Evolutionary conservation across 2,113 vertebrate species (phyloP).

Genomic region (Nansenia antarctica): DNA sequence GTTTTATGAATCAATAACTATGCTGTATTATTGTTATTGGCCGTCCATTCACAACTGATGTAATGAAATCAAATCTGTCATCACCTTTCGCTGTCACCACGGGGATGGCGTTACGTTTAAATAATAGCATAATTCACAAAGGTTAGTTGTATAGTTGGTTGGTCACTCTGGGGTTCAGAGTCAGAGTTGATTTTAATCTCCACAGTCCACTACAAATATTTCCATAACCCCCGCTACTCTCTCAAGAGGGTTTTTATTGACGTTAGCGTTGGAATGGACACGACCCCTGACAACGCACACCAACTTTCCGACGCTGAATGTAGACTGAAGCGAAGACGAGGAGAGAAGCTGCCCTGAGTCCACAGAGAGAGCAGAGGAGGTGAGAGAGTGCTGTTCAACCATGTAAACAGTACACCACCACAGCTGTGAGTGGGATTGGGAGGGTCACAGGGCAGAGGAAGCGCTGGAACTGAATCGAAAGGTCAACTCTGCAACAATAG

Average conservation of each 20-base stretch:
- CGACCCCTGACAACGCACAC: too few relatives aligned
- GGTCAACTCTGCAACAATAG: not conserved
- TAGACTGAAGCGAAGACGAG: too few relatives aligned
- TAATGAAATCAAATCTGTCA: not conserved
- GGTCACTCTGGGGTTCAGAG: conserved; percentile 39
- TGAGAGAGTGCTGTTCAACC: not conserved
- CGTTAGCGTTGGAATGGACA: too few relatives aligned
- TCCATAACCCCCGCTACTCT: too few relatives aligned
- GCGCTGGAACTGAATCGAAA: not conserved
- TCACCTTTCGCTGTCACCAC: conserved; percentile 18
- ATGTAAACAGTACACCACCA: not conserved
- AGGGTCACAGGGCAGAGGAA: not conserved
- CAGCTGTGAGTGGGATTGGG: not conserved
- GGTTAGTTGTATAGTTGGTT: conserved; percentile 46
- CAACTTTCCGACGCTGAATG: too few relatives aligned
- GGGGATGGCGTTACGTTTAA: conserved; percentile 50
- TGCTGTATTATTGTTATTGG: not conserved
- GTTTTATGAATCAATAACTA: not conserved
- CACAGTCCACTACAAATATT: conserved; percentile 8
- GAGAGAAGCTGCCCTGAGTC: conserved; percentile 33
- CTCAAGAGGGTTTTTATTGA: too few relatives aligned
- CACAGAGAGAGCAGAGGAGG: not conserved
- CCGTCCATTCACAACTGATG: not conserved
- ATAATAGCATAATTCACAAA: conserved; percentile 60
- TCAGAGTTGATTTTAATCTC: not conserved